A percentile compares a stretch with the other conserved stretches of the same genome.
These are phyloP conservation scores for Capricornis sumatraensis DNA, from an alignment of 2,113 vertebrate species.

Conservation along the genomic window DNA sequence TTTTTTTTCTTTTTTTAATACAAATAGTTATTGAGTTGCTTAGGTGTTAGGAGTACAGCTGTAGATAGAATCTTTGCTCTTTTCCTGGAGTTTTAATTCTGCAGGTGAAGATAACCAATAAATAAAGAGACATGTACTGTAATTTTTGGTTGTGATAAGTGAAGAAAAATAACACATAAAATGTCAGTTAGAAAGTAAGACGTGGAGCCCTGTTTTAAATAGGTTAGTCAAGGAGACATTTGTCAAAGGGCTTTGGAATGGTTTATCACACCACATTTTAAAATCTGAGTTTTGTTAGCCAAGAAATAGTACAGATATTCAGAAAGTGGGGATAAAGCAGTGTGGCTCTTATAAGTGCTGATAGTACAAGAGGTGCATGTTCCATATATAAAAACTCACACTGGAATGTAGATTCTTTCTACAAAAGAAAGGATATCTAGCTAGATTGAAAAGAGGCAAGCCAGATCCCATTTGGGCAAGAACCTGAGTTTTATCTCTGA, in stretches of 20 bases:
- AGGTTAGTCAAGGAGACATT: not conserved
- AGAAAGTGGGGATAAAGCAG: not conserved
- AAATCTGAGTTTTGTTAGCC: not conserved
- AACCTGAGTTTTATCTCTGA: not conserved
- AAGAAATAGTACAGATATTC: not conserved
- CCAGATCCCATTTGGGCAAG: not conserved
- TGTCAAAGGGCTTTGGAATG: not conserved
- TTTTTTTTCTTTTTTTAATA: not conserved
- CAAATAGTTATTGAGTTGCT: not conserved
- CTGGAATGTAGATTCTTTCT: not conserved
- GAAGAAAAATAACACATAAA: not conserved
- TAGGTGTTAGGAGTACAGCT: not conserved
- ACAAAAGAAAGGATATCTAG: not conserved
- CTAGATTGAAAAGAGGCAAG: not conserved
- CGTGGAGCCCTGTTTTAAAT: not conserved
- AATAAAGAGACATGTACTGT: not conserved
- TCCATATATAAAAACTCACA: not conserved
- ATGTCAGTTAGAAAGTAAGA: not conserved
- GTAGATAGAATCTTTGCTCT: not conserved
- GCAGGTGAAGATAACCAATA: not conserved
- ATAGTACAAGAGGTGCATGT: not conserved
- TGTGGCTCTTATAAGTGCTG: not conserved
- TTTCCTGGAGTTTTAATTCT: not conserved
- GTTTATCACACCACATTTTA: not conserved
- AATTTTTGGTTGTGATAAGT: not conserved